A percentile compares a stretch with the other conserved stretches of the same genome.
phyloP scores from a whole-genome alignment of 2,113 vertebrate genomes.

The Harpagus bidentatus region DNA sequence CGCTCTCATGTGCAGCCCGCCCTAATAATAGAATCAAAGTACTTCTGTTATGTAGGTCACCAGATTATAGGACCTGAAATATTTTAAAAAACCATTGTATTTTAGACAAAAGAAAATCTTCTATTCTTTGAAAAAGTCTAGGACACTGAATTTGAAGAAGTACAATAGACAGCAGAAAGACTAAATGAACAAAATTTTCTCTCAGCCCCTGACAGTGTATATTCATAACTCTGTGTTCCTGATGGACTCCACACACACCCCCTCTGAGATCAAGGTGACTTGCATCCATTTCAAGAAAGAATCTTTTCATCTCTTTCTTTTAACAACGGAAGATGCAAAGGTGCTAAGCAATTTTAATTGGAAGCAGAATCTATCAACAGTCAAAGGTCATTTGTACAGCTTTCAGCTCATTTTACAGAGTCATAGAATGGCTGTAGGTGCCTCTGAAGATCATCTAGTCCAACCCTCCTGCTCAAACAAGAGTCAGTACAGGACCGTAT shows the following conservation, averaged over 20 bases:
- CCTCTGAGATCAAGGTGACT: neutral
- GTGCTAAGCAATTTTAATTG: neutral
- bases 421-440: neutral
- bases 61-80: neutral
- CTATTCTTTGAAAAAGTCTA: neutral
- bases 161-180: neutral
- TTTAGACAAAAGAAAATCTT: neutral
- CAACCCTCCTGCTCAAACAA: neutral
- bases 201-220: neutral
- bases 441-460: neutral
- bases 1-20: neutral
- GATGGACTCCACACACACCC: rapidly evolving
- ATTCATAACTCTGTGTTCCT: neutral
- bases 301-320: neutral
- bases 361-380: neutral
- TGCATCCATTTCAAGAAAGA: neutral
- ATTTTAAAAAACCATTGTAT: neutral
- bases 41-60: neutral
- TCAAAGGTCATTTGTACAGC: neutral
- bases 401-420: neutral
- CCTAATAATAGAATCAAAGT: neutral
- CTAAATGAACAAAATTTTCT: neutral
- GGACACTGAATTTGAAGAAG: neutral
- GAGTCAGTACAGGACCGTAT: neutral
- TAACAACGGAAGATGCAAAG: neutral